A percentile compares a stretch with the other conserved stretches of the same genome.
Evolutionary conservation across 2,113 vertebrate species (phyloP).

Genomic region (Machaerirhynchus nigripectus): DNA sequence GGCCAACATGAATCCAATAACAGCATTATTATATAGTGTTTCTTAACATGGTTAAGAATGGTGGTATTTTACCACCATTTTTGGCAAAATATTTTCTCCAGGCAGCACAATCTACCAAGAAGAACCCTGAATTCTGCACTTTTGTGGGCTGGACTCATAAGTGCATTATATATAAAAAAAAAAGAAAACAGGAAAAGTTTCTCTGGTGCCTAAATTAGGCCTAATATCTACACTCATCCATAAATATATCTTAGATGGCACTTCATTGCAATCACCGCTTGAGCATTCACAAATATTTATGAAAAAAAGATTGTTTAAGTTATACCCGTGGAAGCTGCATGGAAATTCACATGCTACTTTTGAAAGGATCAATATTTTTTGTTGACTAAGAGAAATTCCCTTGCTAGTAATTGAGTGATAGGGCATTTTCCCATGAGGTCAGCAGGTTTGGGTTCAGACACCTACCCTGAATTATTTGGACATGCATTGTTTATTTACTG

Average conservation of each 20-base stretch:
- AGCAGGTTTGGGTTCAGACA: neutral
- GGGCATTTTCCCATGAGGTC: neutral
- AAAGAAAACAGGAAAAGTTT: neutral
- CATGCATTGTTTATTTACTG: neutral
- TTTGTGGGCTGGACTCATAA: neutral
- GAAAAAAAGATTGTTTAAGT: neutral
- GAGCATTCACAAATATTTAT: neutral
- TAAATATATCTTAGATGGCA: neutral
- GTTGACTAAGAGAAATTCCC: neutral
- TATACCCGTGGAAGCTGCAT: neutral
- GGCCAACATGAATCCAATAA: neutral
- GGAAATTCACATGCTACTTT: neutral
- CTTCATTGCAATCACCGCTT: neutral
- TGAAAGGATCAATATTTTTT: neutral
- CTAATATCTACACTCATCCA: neutral
- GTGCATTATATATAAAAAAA: neutral
- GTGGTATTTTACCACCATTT: neutral
- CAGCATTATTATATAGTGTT: neutral
- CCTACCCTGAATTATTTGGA: neutral
- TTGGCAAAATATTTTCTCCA: neutral
- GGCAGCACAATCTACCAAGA: neutral
- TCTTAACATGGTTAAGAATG: neutral
- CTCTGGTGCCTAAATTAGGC: neutral
- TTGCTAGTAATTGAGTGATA: neutral
- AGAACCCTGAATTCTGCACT: neutral